phyloP scores from a whole-genome alignment of 1,140 invertebrate species.

The Neuroterus valhalla region DNA sequence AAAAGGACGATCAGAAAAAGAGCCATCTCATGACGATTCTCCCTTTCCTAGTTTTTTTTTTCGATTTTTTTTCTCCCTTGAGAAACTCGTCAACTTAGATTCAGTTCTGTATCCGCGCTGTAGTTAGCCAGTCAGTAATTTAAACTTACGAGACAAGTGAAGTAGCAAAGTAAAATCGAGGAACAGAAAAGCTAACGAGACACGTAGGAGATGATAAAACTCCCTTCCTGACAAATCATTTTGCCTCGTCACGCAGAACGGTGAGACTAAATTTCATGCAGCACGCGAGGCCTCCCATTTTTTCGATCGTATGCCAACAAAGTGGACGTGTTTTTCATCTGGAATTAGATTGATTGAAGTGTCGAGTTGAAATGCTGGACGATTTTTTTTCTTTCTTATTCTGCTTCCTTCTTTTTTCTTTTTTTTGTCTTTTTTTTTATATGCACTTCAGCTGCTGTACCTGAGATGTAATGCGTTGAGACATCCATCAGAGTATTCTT shows the following conservation, averaged over 20 bases:
- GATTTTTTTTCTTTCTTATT: not conserved
- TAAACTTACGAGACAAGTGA: constrained; percentile 8
- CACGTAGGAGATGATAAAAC: not conserved
- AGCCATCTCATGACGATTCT: not conserved
- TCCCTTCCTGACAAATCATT: constrained; percentile 6
- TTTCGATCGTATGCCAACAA: not conserved
- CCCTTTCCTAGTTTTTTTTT: not conserved
- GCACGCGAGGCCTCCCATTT: constrained; percentile 9
- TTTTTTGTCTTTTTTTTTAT: not conserved
- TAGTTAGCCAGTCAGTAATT: not conserved
- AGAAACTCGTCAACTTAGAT: not conserved
- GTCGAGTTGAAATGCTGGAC: not conserved
- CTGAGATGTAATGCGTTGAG: constrained; percentile 1
- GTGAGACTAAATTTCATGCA: constrained; percentile 15
- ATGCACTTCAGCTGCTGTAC: not conserved
- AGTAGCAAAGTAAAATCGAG: not conserved
- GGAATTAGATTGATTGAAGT: constrained; percentile 20
- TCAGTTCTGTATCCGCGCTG: not conserved
- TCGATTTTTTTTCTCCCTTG: not conserved
- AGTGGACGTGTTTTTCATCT: not conserved
- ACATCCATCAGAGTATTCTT: constrained; percentile 17
- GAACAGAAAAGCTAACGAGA: constrained; percentile 6
- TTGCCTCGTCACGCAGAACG: constrained; percentile 22
- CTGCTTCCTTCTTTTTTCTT: not conserved
- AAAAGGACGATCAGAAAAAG: not conserved